A percentile compares a stretch with the other conserved stretches of the same genome.
phyloP scores from a whole-genome alignment of 64 coral and sea anemone genomes.

The Pocillopora verrucosa region DNA sequence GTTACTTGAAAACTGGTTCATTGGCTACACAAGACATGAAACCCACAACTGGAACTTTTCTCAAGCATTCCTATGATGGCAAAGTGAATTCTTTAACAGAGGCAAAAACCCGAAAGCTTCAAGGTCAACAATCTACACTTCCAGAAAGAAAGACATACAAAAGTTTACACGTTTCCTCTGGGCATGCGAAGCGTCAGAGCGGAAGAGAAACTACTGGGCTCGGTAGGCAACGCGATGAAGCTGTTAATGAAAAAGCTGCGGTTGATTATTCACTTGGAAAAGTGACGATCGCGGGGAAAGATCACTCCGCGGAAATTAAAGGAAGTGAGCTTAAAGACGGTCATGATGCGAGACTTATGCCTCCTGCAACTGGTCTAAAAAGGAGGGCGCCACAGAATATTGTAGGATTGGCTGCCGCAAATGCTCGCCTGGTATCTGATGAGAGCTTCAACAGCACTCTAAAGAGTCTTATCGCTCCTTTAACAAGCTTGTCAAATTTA shows the following conservation, averaged over 20 bases:
- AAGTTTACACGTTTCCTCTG: neutral
- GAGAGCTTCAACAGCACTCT: neutral
- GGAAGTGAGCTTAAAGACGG: neutral
- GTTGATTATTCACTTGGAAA: neutral
- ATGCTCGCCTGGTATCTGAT: neutral
- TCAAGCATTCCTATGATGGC: neutral
- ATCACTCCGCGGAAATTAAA: neutral
- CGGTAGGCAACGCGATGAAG: neutral
- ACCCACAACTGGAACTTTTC: neutral
- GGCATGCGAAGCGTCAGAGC: neutral
- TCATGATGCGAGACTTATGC: neutral
- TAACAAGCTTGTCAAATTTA: conserved; percentile 16
- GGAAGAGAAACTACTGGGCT: neutral
- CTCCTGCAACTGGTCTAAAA: neutral
- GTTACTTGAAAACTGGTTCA: neutral
- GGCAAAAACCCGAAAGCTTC: neutral
- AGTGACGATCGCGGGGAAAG: neutral
- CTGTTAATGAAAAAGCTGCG: neutral
- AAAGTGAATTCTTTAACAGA: neutral
- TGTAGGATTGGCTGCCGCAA: neutral
- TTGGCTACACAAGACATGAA: too few relatives aligned
- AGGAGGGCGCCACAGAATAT: neutral
- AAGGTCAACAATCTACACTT: neutral
- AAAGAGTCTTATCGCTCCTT: neutral
- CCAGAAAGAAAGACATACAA: neutral